Conservation (phyloP, 2,113 vertebrate species). For the Tonatia bakeri region DNA sequence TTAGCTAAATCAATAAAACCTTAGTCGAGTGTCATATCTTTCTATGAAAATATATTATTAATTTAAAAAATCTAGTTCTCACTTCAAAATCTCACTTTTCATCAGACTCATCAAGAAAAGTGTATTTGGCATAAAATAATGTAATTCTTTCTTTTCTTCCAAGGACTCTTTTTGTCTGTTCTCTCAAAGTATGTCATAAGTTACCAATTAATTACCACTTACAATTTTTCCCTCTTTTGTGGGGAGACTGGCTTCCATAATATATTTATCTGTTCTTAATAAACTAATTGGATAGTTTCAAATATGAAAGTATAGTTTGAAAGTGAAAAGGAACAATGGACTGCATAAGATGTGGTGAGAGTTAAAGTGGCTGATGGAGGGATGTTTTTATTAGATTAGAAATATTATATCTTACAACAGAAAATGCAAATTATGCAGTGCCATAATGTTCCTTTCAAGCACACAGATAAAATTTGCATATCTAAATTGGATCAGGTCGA, state of each 20-base stretch:
- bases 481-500: slow-evolving; percentile 87
- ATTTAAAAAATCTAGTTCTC: slow-evolving; percentile 16
- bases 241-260: background rate
- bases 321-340: slow-evolving; percentile 29
- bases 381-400: slow-evolving; percentile 83
- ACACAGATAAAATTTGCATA: slow-evolving; percentile 85
- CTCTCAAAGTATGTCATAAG: slow-evolving; percentile 19
- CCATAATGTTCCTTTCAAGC: slow-evolving; percentile 80
- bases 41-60: background rate
- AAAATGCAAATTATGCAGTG: slow-evolving; percentile 80
- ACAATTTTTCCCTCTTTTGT: background rate
- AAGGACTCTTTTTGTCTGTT: background rate
- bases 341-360: slow-evolving; percentile 56
- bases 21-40: background rate
- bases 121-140: background rate
- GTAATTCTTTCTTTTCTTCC: background rate
- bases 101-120: background rate
- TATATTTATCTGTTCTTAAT: slow-evolving; percentile 26
- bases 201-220: slow-evolving; percentile 33
- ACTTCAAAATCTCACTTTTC: slow-evolving; percentile 16
- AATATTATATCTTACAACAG: slow-evolving; percentile 81
- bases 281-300: slow-evolving; percentile 62
- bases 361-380: slow-evolving; percentile 68
- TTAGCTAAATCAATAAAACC: background rate
- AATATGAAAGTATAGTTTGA: slow-evolving; percentile 44